These are phyloP conservation scores for Hippolais icterina DNA, from an alignment of 2,113 vertebrate species.

Conservation along the genomic window DNA sequence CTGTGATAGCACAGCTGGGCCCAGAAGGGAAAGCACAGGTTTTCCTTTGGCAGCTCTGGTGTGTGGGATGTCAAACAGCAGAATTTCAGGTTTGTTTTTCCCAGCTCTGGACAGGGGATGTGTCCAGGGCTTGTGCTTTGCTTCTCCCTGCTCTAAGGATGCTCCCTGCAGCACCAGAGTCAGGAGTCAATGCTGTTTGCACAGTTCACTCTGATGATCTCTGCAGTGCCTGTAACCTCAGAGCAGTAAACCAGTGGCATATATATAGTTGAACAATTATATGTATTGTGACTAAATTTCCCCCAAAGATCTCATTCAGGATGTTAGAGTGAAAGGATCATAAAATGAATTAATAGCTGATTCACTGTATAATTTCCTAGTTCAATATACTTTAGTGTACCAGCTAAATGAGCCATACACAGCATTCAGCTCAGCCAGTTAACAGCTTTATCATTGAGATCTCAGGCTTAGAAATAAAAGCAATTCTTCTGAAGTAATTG, in stretches of 20 bases:
- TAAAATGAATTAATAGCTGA: conserved; percentile 89
- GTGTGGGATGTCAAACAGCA: not conserved
- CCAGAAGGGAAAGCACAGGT: not conserved
- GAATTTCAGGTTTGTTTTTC: not conserved
- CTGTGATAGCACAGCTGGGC: not conserved
- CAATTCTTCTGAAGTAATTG: conserved; percentile 91
- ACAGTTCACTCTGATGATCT: conserved; percentile 32
- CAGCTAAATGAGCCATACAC: conserved; percentile 86
- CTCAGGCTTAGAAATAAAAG: conserved; percentile 89
- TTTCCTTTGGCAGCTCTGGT: accelerated
- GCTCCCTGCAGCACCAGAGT: not conserved
- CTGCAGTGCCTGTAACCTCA: conserved; percentile 26
- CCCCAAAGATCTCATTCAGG: conserved; percentile 85
- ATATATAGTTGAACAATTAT: conserved; percentile 80
- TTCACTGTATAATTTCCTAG: conserved; percentile 89
- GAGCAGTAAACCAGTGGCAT: conserved; percentile 56
- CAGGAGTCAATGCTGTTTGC: conserved; percentile 35
- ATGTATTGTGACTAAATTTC: conserved; percentile 83
- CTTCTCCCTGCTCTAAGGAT: not conserved
- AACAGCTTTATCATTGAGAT: conserved; percentile 88
- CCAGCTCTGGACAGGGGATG: not conserved
- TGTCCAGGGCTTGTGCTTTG: not conserved
- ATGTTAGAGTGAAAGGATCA: conserved; percentile 85
- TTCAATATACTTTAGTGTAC: conserved; percentile 89
- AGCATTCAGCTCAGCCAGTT: conserved; percentile 82